A percentile compares a stretch with the other conserved stretches of the same genome.
These are phyloP conservation scores for Geophilus truncorum DNA, from an alignment of 2,888 invertebrate species.

Conservation along the genomic window DNA sequence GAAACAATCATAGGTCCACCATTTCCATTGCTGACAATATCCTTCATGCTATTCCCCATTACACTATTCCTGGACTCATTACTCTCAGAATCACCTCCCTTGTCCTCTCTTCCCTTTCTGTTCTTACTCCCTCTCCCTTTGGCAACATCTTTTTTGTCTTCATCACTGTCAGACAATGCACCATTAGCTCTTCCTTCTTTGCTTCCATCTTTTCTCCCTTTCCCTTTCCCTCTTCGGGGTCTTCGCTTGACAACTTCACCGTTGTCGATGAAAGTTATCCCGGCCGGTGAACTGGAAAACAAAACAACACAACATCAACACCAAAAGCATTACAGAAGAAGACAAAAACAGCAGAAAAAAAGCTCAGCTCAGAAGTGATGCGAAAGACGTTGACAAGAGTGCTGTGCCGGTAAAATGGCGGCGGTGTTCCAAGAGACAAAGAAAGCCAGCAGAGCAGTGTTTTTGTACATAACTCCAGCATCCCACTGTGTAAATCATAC, in stretches of 20 bases:
- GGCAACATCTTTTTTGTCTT: not conserved
- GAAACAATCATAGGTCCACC: not conserved
- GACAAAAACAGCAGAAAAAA: not conserved
- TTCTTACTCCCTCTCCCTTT: not conserved
- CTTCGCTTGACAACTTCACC: slow-evolving; percentile 20
- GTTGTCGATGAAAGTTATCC: slow-evolving; percentile 31
- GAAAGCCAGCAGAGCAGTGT: not conserved
- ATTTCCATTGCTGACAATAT: not conserved
- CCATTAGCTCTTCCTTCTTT: not conserved
- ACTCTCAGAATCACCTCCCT: not conserved
- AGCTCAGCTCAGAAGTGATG: not conserved
- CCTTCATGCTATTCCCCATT: not conserved
- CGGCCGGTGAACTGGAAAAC: not conserved
- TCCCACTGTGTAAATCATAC: not conserved
- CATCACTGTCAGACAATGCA: slow-evolving; percentile 6
- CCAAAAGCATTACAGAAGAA: not conserved
- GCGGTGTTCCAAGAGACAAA: not conserved
- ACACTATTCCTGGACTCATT: not conserved
- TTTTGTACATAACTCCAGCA: not conserved
- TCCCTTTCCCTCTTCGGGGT: not conserved
- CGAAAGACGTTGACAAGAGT: not conserved
- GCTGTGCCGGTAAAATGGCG: not conserved
- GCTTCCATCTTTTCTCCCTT: not conserved
- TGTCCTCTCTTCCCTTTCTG: not conserved
- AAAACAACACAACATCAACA: not conserved